These are phyloP conservation scores for Malurus alboscapulatus DNA, from an alignment of 2,113 vertebrate species.

Conservation along the genomic window DNA sequence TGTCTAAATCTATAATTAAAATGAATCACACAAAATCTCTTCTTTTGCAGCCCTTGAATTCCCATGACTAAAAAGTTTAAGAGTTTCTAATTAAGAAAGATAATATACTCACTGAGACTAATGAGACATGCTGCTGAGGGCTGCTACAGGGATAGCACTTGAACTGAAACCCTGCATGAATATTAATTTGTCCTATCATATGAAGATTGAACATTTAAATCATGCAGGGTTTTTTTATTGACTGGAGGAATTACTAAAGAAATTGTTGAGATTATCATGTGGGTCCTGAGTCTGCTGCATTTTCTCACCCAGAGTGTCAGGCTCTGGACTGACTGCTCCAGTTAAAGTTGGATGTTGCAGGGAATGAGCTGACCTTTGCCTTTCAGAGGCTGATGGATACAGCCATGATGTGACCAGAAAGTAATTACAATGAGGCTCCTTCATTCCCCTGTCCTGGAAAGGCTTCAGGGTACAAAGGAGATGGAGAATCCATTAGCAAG, in stretches of 20 bases:
- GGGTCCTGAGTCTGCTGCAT: background rate
- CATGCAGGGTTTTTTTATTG: background rate
- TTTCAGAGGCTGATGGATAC: background rate
- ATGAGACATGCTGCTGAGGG: background rate
- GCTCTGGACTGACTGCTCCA: background rate
- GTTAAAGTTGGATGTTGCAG: fast-evolving
- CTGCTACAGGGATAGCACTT: background rate
- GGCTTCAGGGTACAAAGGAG: fast-evolving
- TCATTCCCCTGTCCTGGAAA: background rate
- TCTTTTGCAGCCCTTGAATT: conserved; percentile 14
- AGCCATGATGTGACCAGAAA: background rate
- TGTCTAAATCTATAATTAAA: conserved; percentile 2
- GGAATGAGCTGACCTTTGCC: background rate
- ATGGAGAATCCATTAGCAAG: background rate
- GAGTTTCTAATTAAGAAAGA: conserved; percentile 49
- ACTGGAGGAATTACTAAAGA: background rate
- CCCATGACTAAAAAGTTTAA: conserved; percentile 14
- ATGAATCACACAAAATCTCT: background rate
- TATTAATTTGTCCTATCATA: background rate
- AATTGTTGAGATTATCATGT: background rate
- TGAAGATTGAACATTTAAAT: background rate
- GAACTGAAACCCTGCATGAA: background rate
- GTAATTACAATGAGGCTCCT: background rate
- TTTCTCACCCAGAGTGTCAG: background rate
- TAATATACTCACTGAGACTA: conserved; percentile 27